A percentile compares a stretch with the other conserved stretches of the same genome.
Evolutionary conservation across 2,888 invertebrate species (phyloP).

Genomic region (Heliothis peltigera): DNA sequence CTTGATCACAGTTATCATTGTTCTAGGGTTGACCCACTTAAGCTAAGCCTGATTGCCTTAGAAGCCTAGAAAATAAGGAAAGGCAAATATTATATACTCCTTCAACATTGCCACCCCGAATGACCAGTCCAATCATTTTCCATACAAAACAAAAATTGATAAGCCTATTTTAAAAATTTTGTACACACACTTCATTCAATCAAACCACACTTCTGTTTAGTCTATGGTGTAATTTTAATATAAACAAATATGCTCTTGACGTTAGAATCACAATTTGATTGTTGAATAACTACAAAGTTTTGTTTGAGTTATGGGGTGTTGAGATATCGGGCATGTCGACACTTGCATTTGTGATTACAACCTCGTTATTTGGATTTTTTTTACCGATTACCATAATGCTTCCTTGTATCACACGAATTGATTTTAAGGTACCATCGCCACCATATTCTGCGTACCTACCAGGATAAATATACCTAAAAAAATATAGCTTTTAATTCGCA

Average conservation of each 20-base stretch:
- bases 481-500: too few relatives aligned
- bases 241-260: constrained; percentile 46
- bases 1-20: not conserved
- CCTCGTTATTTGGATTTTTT: not conserved
- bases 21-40: not conserved
- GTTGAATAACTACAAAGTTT: constrained; percentile 25
- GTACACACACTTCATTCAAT: constrained; percentile 57
- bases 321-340: constrained; percentile 1
- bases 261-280: constrained; percentile 33
- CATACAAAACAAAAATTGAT: constrained; percentile 21
- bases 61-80: too few relatives aligned
- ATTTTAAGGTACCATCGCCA: not conserved
- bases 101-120: too few relatives aligned
- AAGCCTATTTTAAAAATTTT: constrained; percentile 26
- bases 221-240: constrained; percentile 47
- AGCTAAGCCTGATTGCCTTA: not conserved
- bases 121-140: not conserved
- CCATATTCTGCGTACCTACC: too few relatives aligned
- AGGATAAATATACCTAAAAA: too few relatives aligned
- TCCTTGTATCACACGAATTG: not conserved
- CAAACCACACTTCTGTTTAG: constrained; percentile 51
- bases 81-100: too few relatives aligned
- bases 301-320: constrained; percentile 10
- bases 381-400: not conserved
- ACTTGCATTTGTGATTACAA: not conserved